A percentile compares a stretch with the other conserved stretches of the same genome.
These are phyloP conservation scores for Canis aureus DNA, from an alignment of 2,113 vertebrate genomes.

Conservation along the genomic window DNA sequence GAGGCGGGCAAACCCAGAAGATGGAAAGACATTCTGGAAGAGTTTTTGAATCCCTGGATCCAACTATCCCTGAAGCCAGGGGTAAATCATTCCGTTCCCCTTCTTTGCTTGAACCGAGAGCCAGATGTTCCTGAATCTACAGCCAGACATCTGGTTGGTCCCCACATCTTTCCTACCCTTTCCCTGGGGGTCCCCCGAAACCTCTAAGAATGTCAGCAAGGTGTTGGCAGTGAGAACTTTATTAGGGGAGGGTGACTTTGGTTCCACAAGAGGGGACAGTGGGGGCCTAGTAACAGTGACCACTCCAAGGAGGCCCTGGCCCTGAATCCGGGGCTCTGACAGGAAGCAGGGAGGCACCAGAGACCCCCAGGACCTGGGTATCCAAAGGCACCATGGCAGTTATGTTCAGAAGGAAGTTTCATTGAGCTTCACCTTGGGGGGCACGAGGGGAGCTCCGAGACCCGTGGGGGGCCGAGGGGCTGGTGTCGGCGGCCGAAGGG, in stretches of 20 bases:
- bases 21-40: neutral
- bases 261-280: neutral
- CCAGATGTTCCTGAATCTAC: neutral
- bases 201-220: conserved; percentile 1
- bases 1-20: neutral
- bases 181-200: neutral
- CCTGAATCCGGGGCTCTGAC: conserved; percentile 62
- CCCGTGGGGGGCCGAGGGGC: conserved; percentile 74
- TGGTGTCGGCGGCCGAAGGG: conserved; percentile 46
- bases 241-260: conserved; percentile 65
- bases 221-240: conserved; percentile 74
- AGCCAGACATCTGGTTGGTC: neutral
- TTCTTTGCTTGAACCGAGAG: neutral
- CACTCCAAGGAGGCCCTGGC: conserved; percentile 56
- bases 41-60: neutral
- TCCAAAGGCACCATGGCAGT: conserved; percentile 65
- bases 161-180: neutral
- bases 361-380: neutral
- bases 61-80: conserved; percentile 3
- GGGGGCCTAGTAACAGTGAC: conserved; percentile 17
- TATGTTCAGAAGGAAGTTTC: conserved; percentile 93
- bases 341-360: neutral
- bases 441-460: conserved; percentile 44
- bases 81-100: neutral
- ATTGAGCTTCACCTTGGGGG: conserved; percentile 90